Evolutionary conservation across 2,113 vertebrate genomes (phyloP), one percentile per base, ranked within the genome.

Genomic region (Apodemus speciosus): DNA sequence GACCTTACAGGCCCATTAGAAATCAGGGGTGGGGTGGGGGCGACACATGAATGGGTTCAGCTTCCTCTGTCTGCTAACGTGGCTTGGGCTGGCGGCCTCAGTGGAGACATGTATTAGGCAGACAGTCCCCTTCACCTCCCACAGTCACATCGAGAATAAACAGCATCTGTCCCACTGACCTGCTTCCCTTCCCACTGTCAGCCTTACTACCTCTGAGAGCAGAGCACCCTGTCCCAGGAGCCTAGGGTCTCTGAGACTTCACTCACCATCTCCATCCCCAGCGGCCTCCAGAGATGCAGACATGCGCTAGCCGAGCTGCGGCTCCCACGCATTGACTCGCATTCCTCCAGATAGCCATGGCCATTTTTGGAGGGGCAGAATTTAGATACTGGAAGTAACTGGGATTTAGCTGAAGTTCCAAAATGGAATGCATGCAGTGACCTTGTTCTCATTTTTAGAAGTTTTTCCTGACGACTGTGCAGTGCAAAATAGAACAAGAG

Each of bases 351-450:
- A 27, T 20, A 51, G 58, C 20, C 25, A 16, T 86, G 35, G 81
- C 92, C 92, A 49, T 86, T 84, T 94, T 81, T 40, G 84, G 87
- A 96, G 62, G 88, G 43, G 43, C 21, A 18, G 71, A n/a, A 73
- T 80, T 49, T 76, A 68, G 72, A 71, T 69, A 2, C 2, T 90
- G 87, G 53, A 73, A 76, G 20, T 88, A 68, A 38, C 40, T 72
- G 20, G 69, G 51, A 11, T 56, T 68, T 81, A 91, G 51, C 53
- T n/a, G 84, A 69, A 85, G 64, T 91, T 90, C 76, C 66, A 20
- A 18, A 32, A 27, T 58, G 43, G 58, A 38, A 21, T 27, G n/a
- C 25, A 21, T 27, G n/a, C 21, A 23, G 43, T 4, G 38, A 32
- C 75, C 60, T 81, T 7, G 14, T 51, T 89, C 15, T 46, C 3